Evolutionary conservation across 2,888 invertebrate genomes (phyloP).

Genomic region (Bombyx huttoni): DNA sequence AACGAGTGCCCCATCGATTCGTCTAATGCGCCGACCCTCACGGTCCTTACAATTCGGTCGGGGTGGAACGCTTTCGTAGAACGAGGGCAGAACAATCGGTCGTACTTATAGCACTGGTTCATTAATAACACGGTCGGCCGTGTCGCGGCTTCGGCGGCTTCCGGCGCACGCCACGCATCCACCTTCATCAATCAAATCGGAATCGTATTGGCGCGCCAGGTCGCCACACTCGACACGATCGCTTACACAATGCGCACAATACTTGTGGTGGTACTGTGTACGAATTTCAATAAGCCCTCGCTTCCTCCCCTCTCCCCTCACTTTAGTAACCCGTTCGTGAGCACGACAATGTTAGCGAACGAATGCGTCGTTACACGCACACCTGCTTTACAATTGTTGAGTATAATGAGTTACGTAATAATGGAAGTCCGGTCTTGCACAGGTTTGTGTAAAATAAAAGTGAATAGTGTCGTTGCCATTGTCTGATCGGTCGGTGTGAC

Average conservation of each 20-base stretch:
- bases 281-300: constrained; percentile 20
- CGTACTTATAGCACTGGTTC: constrained; percentile 42
- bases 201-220: constrained; percentile 46
- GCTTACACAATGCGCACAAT: constrained; percentile 30
- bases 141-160: constrained; percentile 64
- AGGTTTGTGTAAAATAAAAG: constrained; percentile 21
- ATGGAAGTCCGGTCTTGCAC: constrained; percentile 18
- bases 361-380: not conserved
- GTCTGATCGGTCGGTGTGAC: constrained; percentile 37
- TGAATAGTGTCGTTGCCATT: constrained; percentile 35
- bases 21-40: not conserved
- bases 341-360: not conserved
- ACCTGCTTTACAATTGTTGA: not conserved
- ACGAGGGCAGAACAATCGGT: constrained; percentile 27
- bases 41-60: constrained; percentile 19
- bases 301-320: not conserved
- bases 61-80: constrained; percentile 10
- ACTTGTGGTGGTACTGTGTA: constrained; percentile 13
- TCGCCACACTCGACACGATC: constrained; percentile 10
- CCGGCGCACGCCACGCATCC: constrained; percentile 37
- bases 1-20: constrained; percentile 8
- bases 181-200: constrained; percentile 44
- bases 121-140: constrained; percentile 58
- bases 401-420: not conserved
- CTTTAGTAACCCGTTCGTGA: constrained; percentile 1